Base-by-base conservation (phyloP, 2,888 invertebrate genomes). In the Scaptomyza cyrtandrae region DNA sequence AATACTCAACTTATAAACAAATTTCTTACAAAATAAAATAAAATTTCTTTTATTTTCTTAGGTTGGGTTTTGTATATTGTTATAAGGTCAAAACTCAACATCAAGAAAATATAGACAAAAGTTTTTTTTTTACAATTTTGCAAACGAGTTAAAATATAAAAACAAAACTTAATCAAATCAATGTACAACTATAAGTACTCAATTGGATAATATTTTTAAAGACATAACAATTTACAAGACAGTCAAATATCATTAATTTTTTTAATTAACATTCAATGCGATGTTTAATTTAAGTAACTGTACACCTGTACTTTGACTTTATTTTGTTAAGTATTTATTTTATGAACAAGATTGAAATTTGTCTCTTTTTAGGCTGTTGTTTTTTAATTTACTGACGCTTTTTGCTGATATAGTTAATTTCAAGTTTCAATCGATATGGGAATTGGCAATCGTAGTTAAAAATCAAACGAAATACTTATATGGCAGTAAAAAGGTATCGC, bases 221-320 rank as follows among this genome's bases (percentile, higher is more conserved):
- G 83, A 83, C 83, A 83, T 77, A 75, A 83, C 83, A 87, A 87
- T 86, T 65, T 86, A 83, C 83, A 87, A 86, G 88, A 87, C 86
- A 83, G 82, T 85, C 86, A 83, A 86, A 62, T 67, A 71, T 55
- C 6, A 57, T 71, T 75, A 66, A 61, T 41, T 52, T 53, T 65
- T 75, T n/a, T n/a, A n/a, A 39, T 70, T 67, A 78, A 87, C 83
- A 87, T 71, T 79, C 68, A 83, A 79, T 76, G 85, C 76, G 67
- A 60, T 69, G 7, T 39, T 39, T 39, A 16, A 2, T 39, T 64
- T 68, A 58, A 55, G 57, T 58, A 63, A 69, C 59, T 75, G 73
- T 75, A 75, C 75, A 75, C 61, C 73, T 62, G 53, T 7, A 35
- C 14, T 45, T 41, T 41, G 48, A 44, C 58, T 45, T 48, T 64